Conservation (phyloP, 2,888 invertebrate species). For the Steinernema hermaphroditum region DNA sequence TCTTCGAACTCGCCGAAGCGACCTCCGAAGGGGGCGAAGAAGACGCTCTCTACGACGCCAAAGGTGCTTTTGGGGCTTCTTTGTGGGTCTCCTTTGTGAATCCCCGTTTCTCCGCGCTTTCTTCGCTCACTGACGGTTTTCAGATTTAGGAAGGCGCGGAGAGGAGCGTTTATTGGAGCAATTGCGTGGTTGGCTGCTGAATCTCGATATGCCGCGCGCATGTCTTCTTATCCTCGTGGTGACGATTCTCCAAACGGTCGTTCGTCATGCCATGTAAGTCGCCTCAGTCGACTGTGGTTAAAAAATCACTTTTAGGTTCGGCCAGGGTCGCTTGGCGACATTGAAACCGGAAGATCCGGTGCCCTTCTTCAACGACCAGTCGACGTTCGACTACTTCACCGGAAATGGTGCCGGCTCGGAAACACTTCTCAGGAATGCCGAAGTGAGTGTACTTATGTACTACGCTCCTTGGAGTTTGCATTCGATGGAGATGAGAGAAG, state of each 20-base stretch:
- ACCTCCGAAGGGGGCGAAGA: background rate
- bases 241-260: conserved; percentile 8
- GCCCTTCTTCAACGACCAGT: conserved; percentile 9
- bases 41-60: background rate
- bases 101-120: background rate
- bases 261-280: conserved; percentile 4
- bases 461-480: conserved; percentile 52
- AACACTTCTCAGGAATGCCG: conserved; percentile 35
- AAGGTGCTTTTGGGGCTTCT: background rate
- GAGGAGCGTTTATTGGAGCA: background rate
- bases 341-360: background rate
- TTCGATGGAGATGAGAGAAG: conserved; percentile 35
- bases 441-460: conserved; percentile 47
- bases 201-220: background rate
- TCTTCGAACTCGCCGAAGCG: background rate
- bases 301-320: background rate
- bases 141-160: background rate
- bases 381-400: conserved; percentile 31
- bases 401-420: conserved; percentile 33
- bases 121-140: background rate
- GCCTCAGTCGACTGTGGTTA: background rate
- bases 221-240: conserved; percentile 15
- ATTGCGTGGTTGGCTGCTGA: background rate
- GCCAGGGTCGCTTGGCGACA: conserved; percentile 11
- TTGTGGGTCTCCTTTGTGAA: background rate